Evolutionary conservation across 2,797 vertebrate species (phyloP), one percentile per base, ranked within the genome.

Genomic region (Macrochelys suwanniensis): DNA sequence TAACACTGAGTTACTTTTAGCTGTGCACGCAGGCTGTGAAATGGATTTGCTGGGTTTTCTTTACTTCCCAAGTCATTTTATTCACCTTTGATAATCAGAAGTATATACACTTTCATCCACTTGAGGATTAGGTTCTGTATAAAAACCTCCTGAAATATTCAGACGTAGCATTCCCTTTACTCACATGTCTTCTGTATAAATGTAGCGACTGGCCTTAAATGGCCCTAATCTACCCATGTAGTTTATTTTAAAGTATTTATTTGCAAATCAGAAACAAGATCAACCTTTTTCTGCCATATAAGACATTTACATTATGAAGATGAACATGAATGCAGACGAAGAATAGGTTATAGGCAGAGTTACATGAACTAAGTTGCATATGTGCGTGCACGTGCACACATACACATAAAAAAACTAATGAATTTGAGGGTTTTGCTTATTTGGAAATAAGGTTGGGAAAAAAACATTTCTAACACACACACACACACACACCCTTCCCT

Each of bases 61-160:
- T 95, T 80, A 89, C 33, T 92, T 91, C 49, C 87, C 49, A 16
- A 88, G 91, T 92, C 85, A 96, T 93, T 95, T 90, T 83, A 92
- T 88, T 92, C 59, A 92, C 71, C 87, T 94, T 95, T 86, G 71
- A 95, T 91, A 53, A 11, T 85, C 56, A 89, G 93, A 96, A 94
- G 86, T 82, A 49, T 54, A 25, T 26, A 85, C 19, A 77, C 91
- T 89, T 92, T 45, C 57, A 87, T 93, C 84, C 85, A 96, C 61
- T 56, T 89, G 17, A 88, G 82, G 21, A 57, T 78, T 53, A 65
- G 17, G 51, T 84, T 92, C 78, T 78, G 15, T n/a, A 71, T 80
- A 90, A 91, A 91, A 90, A 16, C 4, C 25, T 79, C 13, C 25
- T 77, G 56, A 87, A 89, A 90, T 94, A 80, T 77, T 96, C 92